Percentiles rank a stretch among this genome's conserved stretches.
These are phyloP conservation scores for Adelognathus sp. DNA, from an alignment of 2,888 invertebrate species.

Conservation along the genomic window DNA sequence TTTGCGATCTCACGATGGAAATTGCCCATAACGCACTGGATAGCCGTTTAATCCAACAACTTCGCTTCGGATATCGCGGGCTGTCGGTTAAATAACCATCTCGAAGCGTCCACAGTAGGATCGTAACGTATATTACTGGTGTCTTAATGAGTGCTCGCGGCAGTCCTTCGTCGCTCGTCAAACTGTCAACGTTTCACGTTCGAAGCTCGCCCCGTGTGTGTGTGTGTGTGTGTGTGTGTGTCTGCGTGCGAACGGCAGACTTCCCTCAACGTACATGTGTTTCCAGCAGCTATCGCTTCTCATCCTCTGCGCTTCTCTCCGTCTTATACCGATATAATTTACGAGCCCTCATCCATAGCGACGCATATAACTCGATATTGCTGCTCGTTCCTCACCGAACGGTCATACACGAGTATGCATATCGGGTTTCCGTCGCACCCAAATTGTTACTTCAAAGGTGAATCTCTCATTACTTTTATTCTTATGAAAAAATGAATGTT, in stretches of 20 bases:
- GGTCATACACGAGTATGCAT: neutral
- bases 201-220: neutral
- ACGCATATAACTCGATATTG: neutral
- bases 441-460: conserved; percentile 15
- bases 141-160: conserved; percentile 44
- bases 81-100: neutral
- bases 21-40: neutral
- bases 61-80: neutral
- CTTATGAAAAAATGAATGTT: too few species aligned
- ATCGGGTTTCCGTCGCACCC: conserved; percentile 7
- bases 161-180: conserved; percentile 33
- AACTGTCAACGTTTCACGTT: conserved; percentile 43
- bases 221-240: neutral
- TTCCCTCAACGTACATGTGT: conserved; percentile 38
- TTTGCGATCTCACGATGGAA: neutral
- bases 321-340: conserved; percentile 12
- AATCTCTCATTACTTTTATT: neutral
- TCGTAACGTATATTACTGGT: conserved; percentile 20
- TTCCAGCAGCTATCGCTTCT: conserved; percentile 31
- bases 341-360: conserved; percentile 4
- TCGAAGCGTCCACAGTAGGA: neutral
- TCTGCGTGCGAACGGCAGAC: conserved; percentile 31
- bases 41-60: neutral
- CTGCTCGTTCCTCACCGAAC: neutral
- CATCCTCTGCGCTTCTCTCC: conserved; percentile 8